phyloP scores from a whole-genome alignment of 2,797 vertebrate genomes.

The Dallia pectoralis region DNA sequence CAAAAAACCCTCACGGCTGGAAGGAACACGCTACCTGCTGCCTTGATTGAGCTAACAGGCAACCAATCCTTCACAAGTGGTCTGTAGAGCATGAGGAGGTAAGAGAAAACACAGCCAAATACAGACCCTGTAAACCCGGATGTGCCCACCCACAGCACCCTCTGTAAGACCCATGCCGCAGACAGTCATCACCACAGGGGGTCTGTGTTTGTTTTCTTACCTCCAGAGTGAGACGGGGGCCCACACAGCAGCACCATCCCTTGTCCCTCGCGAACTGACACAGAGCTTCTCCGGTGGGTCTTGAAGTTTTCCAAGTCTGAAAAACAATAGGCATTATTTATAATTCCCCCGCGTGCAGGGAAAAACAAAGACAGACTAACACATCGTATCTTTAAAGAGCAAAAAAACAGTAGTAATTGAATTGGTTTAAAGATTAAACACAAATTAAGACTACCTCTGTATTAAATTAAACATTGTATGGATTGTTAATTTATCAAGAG shows the following conservation, averaged over 20 bases:
- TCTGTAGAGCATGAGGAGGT: no score
- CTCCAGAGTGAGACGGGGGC: conserved; percentile 91
- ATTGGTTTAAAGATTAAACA: not conserved
- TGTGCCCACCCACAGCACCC: no score
- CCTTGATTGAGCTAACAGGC: no score
- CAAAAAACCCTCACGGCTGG: no score
- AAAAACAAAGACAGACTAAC: not conserved
- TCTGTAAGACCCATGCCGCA: no score
- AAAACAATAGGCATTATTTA: conserved; percentile 28
- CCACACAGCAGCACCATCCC: conserved; percentile 95
- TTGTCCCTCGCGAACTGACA: conserved; percentile 92
- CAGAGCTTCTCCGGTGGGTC: conserved; percentile 85
- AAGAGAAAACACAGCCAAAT: no score
- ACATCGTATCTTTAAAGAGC: not conserved
- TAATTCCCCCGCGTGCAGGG: not conserved
- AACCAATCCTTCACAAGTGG: no score
- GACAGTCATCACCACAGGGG: not conserved
- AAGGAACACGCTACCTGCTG: no score
- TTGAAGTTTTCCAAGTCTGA: conserved; percentile 95
- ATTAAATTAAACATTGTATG: not conserved
- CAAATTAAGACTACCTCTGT: not conserved
- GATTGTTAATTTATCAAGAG: conserved; percentile 1
- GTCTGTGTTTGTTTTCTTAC: conserved; percentile 65
- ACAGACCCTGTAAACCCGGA: no score
- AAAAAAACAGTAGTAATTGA: not conserved